phyloP scores from a whole-genome alignment of 2,113 vertebrate species.

The Heliornis fulica region DNA sequence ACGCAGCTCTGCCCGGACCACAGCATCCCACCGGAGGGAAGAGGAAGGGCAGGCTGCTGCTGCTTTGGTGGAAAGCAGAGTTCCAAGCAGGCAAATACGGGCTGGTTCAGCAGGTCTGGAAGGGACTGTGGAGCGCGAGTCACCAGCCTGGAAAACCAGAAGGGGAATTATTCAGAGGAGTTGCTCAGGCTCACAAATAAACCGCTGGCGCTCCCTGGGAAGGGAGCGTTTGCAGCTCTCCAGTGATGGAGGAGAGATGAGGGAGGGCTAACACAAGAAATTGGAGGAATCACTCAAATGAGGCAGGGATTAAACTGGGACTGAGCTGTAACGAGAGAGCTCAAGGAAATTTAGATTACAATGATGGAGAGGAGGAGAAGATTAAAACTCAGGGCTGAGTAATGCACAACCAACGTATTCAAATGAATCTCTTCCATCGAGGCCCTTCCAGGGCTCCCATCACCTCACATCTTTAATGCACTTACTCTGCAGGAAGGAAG shows the following conservation, averaged over 20 bases:
- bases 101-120: not conserved
- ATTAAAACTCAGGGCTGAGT: conserved; percentile 50
- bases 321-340: not conserved
- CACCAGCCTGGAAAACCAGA: not conserved
- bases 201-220: not conserved
- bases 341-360: conserved; percentile 35
- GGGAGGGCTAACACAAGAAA: not conserved
- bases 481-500: not conserved
- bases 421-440: not conserved
- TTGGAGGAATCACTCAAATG: conserved; percentile 21
- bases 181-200: not conserved
- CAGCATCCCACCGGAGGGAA: accelerated
- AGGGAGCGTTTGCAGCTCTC: accelerated
- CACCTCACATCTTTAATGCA: not conserved
- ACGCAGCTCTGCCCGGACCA: accelerated
- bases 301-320: not conserved
- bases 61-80: not conserved
- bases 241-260: not conserved
- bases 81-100: accelerated
- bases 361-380: conserved; percentile 30
- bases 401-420: conserved; percentile 33
- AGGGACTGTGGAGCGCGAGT: not conserved
- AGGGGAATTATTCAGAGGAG: not conserved
- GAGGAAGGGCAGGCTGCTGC: not conserved
- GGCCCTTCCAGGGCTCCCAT: not conserved